Evolutionary conservation across 2,797 vertebrate genomes (phyloP).

Genomic region (Luscinia megarhynchos): DNA sequence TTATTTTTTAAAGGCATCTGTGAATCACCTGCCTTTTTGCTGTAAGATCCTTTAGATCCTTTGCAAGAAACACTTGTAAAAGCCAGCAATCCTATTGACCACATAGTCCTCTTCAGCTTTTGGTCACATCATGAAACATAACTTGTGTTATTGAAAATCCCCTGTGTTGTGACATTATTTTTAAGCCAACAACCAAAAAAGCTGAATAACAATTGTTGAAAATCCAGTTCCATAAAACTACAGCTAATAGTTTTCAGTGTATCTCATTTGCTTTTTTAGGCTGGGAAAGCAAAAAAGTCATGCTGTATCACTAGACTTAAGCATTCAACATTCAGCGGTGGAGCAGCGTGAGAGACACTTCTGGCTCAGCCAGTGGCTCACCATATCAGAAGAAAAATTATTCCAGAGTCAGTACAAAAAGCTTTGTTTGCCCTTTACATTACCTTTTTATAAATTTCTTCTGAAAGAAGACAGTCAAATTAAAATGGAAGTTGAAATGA

Average conservation of each 20-base stretch:
- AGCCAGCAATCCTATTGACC: not conserved
- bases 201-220: not conserved
- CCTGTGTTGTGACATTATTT: not conserved
- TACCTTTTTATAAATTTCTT: not conserved
- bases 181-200: not conserved
- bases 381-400: not conserved
- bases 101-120: not conserved
- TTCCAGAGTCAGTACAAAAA: not conserved
- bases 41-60: not conserved
- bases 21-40: not conserved
- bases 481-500: not conserved
- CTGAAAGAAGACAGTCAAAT: not conserved
- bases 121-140: rapidly evolving
- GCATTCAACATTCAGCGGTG: not conserved
- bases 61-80: not conserved
- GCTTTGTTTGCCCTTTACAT: not conserved
- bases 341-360: not conserved
- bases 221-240: not conserved
- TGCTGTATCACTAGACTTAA: not conserved
- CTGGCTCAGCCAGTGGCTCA: not conserved
- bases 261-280: not conserved
- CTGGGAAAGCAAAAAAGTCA: not conserved
- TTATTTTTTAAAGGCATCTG: not conserved
- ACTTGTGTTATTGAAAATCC: not conserved
- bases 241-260: not conserved